Percentiles rank a stretch among this genome's conserved stretches.
These are phyloP conservation scores for Parthenolecanium corni DNA, from an alignment of 2,888 invertebrate genomes.

Conservation along the genomic window DNA sequence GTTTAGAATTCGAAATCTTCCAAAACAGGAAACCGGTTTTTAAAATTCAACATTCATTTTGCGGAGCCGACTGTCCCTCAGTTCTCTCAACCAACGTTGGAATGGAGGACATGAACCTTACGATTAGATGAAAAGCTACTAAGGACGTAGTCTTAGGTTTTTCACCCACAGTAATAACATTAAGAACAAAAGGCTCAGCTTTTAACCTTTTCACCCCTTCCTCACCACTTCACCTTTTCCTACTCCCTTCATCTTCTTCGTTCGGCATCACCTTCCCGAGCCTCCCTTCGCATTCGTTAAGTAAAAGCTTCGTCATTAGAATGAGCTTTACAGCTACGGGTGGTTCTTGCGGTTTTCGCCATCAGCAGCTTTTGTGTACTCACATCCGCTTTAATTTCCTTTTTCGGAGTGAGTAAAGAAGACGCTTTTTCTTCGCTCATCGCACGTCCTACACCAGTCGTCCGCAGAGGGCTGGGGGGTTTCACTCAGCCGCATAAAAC, in stretches of 20 bases:
- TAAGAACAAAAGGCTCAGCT: constrained; percentile 21
- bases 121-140: constrained; percentile 12
- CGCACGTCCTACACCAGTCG: constrained; percentile 23
- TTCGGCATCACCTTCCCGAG: too few relatives aligned
- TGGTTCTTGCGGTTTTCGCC: constrained; percentile 27
- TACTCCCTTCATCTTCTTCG: too few relatives aligned
- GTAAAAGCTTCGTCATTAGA: constrained; percentile 28
- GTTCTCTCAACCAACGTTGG: too few relatives aligned
- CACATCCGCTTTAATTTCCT: constrained; percentile 25
- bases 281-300: constrained; percentile 18
- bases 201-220: too few relatives aligned
- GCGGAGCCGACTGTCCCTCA: too few relatives aligned
- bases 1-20: too few relatives aligned
- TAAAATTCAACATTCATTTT: too few relatives aligned
- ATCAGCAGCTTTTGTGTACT: constrained; percentile 24
- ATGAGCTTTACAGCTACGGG: constrained; percentile 27
- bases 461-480: too few relatives aligned
- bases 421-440: constrained; percentile 19
- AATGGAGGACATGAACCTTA: too few relatives aligned
- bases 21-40: too few relatives aligned
- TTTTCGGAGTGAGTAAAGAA: constrained; percentile 14
- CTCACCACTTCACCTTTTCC: too few relatives aligned
- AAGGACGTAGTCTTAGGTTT: constrained; percentile 15
- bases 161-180: constrained; percentile 27
- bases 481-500: constrained; percentile 23